Base-by-base conservation (phyloP, 2,797 vertebrate genomes). In the Scleropages formosus region DNA sequence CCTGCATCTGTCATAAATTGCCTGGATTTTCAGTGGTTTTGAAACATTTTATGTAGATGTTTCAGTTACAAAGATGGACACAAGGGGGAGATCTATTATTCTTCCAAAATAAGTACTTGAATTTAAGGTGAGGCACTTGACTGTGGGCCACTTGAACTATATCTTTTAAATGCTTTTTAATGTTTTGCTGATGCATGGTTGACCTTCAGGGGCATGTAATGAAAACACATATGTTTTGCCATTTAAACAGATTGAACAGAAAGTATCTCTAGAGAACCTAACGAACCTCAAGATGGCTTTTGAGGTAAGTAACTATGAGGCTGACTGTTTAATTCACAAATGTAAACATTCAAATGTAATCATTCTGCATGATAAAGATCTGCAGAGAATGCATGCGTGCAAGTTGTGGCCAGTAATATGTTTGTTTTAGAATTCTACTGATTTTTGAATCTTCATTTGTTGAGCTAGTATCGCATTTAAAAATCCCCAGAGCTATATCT, bases 281-380 rank as follows among this genome's bases (percentile, higher is more conserved):
- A 82, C 85, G 70, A 89, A 86, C 27, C 71, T 93, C 75, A 90
- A 90, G 77, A 66, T 72, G 82, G 82, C 86, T 10, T 95, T 94
- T 91, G 90, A 94, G 90, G 89, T 88, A 79, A 58, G 68, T 49
- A 4, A 51, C 62, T 61, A n/a, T 58, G 13, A 58, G 3, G 12
- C 12, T 58, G 53, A 13, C 18, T 12, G n/a, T 13, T 11, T 12
- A 13, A 39, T 39, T 31, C 2, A 6, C 31, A 39, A 31, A 39
- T 39, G 39, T 56, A 56, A 18, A 56, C 53, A 56, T 56, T 56
- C 12, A 11, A 2, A 56, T 56, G 49, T 51, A 7, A 51, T 51
- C 49, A 51, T 11, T 51, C 49, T 51, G 12, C 53, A 1, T 56
- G 56, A 11, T 18, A 12, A 12, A 56, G 11, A 2, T 1, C 18